Evolutionary conservation across 2,797 vertebrate genomes (phyloP).

Genomic region (Rhinoraja longicauda): DNA sequence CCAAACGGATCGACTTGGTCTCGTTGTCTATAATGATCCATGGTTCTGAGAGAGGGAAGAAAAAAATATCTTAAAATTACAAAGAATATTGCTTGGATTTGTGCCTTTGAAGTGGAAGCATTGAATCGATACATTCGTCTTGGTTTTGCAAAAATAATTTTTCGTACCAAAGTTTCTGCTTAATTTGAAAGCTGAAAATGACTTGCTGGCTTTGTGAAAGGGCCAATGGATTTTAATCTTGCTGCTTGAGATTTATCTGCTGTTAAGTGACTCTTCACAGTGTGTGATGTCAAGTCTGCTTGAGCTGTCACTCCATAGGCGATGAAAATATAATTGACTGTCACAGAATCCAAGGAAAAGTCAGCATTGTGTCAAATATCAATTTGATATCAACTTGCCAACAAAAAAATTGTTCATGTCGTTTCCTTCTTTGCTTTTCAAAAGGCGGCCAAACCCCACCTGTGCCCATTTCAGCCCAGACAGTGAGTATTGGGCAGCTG

Average conservation of each 20-base stretch:
- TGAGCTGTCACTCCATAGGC: constrained; percentile 19
- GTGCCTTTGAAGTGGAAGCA: background rate
- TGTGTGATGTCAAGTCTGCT: constrained; percentile 31
- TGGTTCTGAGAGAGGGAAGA: background rate
- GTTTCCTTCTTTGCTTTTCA: background rate
- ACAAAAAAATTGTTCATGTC: background rate
- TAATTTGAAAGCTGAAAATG: constrained; percentile 21
- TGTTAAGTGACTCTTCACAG: constrained; percentile 34
- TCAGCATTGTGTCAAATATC: constrained; percentile 25
- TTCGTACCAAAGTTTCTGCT: background rate
- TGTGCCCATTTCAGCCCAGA: background rate
- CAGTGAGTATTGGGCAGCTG: background rate
- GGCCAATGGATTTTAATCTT: constrained; percentile 25
- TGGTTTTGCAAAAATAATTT: background rate
- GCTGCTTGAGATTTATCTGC: constrained; percentile 30
- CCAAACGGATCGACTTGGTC: too few species aligned
- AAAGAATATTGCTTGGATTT: background rate
- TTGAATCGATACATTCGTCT: background rate
- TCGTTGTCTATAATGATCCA: background rate
- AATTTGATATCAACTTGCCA: constrained; percentile 20
- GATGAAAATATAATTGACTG: constrained; percentile 39
- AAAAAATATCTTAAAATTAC: background rate
- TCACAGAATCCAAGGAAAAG: constrained; percentile 28
- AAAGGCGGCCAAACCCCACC: background rate
- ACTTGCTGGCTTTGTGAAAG: background rate